Percentiles rank a stretch among this genome's conserved stretches.
These are phyloP conservation scores for Eulemur rubriventer DNA, from an alignment of 2,797 vertebrate species.

Conservation along the genomic window DNA sequence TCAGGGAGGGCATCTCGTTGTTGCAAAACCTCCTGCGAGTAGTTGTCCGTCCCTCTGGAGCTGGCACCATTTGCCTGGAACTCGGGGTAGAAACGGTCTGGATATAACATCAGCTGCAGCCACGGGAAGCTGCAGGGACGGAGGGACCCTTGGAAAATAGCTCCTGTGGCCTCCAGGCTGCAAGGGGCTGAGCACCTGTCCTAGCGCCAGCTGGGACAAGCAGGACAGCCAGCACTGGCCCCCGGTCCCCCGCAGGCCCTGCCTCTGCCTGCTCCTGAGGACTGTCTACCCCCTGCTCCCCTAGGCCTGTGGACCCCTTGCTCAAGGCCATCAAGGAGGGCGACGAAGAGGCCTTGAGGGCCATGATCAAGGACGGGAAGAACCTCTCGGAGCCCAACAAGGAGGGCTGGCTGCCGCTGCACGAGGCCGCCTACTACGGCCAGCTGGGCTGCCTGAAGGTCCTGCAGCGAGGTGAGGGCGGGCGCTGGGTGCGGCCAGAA, in stretches of 20 bases:
- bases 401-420: conserved; percentile 95
- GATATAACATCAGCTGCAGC: not conserved
- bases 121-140: not conserved
- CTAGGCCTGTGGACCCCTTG: conserved; percentile 89
- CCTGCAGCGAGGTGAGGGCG: conserved; percentile 90
- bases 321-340: conserved; percentile 90
- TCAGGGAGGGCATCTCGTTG: not conserved
- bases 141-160: not conserved
- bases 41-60: not conserved
- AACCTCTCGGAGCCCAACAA: conserved; percentile 89
- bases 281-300: conserved; percentile 66
- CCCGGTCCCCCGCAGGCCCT: not conserved
- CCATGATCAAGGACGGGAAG: conserved; percentile 86
- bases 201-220: not conserved
- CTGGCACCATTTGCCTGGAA: accelerated
- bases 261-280: not conserved
- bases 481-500: accelerated
- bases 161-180: not conserved
- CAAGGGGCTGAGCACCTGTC: not conserved
- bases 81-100: not conserved
- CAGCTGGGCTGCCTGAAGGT: conserved; percentile 89
- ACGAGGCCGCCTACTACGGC: conserved; percentile 93
- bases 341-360: conserved; percentile 87
- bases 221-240: accelerated
- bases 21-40: no score